Evolutionary conservation across 30 jellyfish, hydroid and myxozoan genomes (phyloP), one percentile per base, ranked within the genome.

Genomic region (Chrysaora quinquecirrha): DNA sequence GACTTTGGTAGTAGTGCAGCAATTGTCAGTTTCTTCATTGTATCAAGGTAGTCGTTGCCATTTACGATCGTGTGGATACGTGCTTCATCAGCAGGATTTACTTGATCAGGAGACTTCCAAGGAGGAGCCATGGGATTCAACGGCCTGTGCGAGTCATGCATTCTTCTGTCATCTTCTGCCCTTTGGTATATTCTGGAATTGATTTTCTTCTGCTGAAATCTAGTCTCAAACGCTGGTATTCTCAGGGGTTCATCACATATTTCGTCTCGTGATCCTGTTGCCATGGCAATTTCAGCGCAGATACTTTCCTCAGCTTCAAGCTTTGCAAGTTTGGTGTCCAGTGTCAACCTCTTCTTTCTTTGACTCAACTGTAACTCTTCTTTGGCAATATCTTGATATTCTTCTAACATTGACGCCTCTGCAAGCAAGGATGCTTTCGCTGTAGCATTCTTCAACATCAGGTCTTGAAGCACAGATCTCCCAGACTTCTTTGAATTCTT

Each of bases 391-490:
- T 33, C 82, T 29, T 71, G 82, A 43, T 47, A 33, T 27, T 34
- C 66, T 14, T 34, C 69, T 20, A 71, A 27, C 82, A 71, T 71
- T 14, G 69, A 71, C 38, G 82, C 82, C 69, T 71, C 82, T 29
- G 46, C 82, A 71, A 71, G 82, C 82, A 71, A 50, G 56, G 82
- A 71, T 71, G 82, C 82, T 30, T 71, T 71, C 38, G 35, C 38
- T 71, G 82, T 35, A 18, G 82, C 82, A 71, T 71, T 34, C 43
- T 35, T 71, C 82, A 71, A 71, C 82, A 71, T 71, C 82, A 71
- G 34, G 38, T 71, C 82, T 67, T 14, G 68, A 20, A 71, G 82
- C 14, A 33, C 80, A 34, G 19, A 32, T 71, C 20, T 71, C 34
- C 82, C 82, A 33, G 82, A 71, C 78, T 30, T 28, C 69, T 71